A percentile compares a stretch with the other conserved stretches of the same genome.
Conservation (phyloP, 2,113 vertebrate species). For the Myodes glareolus region DNA sequence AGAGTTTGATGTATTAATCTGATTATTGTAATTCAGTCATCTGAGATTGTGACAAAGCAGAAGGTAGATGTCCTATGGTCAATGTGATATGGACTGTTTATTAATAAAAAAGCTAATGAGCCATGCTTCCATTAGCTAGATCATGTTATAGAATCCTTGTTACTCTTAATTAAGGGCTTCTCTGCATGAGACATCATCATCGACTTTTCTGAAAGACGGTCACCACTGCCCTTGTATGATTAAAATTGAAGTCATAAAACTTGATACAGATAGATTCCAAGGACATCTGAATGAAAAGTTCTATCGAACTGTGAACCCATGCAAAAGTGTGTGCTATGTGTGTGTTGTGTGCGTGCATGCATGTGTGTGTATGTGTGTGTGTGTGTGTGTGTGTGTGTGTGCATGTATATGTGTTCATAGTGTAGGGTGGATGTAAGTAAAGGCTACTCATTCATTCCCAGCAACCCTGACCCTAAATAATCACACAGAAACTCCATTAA, state of each 20-base stretch:
- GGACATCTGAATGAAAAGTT: conserved; percentile 34
- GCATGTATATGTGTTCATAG: not conserved
- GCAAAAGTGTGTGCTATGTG: not conserved
- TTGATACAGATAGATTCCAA: conserved; percentile 41
- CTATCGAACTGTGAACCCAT: conserved; percentile 47
- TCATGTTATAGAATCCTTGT: conserved; percentile 24
- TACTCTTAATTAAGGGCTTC: conserved; percentile 37
- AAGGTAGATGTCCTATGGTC: not conserved
- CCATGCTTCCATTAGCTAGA: conserved; percentile 45
- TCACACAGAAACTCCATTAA: too few species aligned
- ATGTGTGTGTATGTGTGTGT: not conserved
- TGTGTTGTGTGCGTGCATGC: not conserved
- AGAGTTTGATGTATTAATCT: not conserved
- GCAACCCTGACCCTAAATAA: too few species aligned
- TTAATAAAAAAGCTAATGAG: conserved; percentile 33
- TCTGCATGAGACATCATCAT: not conserved
- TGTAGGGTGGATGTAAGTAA: not conserved
- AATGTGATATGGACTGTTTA: conserved; percentile 15
- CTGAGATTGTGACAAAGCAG: conserved; percentile 11
- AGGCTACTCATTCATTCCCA: too few species aligned
- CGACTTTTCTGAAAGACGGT: not conserved
- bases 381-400: not conserved
- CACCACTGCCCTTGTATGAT: not conserved
- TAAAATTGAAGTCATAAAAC: conserved; percentile 65
- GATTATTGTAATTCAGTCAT: not conserved